Conservation (phyloP, 2,113 vertebrate species). For the Saccopteryx bilineata region DNA sequence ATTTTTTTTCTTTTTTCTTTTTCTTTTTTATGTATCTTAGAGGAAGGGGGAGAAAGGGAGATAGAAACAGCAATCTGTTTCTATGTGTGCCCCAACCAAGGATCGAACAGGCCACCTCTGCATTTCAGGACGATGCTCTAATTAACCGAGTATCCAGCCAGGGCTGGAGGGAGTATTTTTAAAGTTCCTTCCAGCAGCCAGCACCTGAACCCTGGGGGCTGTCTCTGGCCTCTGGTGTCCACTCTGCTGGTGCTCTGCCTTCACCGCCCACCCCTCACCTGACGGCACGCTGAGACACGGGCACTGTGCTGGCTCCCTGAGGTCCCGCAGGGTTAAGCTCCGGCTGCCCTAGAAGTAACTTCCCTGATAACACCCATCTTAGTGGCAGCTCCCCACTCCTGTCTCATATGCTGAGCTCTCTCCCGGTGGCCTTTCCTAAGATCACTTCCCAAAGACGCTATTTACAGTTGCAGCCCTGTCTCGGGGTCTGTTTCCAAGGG, state of each 20-base stretch:
- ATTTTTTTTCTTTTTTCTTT: background rate
- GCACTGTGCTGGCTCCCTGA: too few relatives aligned
- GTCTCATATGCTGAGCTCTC: too few relatives aligned
- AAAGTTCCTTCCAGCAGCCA: background rate
- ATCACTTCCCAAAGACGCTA: background rate
- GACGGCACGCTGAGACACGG: rapidly evolving
- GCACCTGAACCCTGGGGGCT: background rate
- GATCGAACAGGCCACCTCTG: too few relatives aligned
- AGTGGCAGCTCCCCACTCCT: rapidly evolving
- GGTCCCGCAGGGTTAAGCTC: background rate
- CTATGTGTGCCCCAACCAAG: too few relatives aligned
- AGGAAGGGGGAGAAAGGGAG: too few relatives aligned
- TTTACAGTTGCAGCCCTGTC: background rate
- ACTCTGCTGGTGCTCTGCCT: rapidly evolving
- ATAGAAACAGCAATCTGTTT: too few relatives aligned
- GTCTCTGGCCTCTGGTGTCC: background rate
- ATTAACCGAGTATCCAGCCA: too few relatives aligned
- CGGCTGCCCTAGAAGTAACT: background rate
- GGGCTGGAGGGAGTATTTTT: background rate
- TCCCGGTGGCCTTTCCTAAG: background rate
- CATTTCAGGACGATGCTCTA: too few relatives aligned
- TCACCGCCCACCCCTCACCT: too few relatives aligned
- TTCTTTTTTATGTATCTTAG: too few relatives aligned
- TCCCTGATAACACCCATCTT: background rate
- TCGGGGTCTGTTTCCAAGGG: background rate